Conservation (phyloP, 2,888 invertebrate genomes). For the Trichogramma dendrolimi region DNA sequence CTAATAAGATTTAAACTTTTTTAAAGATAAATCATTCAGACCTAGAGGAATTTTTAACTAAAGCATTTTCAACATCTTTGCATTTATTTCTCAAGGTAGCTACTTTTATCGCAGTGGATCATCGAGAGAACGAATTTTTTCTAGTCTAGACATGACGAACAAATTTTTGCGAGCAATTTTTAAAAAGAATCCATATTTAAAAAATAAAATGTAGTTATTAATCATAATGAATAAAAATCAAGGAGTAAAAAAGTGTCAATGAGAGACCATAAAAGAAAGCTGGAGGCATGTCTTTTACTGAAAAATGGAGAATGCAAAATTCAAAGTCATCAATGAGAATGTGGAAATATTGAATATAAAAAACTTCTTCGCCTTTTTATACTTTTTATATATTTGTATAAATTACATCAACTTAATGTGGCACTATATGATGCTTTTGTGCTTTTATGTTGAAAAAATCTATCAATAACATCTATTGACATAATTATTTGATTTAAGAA, state of each 20-base stretch:
- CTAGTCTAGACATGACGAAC: conserved; percentile 30
- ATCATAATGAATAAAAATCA: conserved; percentile 4
- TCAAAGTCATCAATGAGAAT: conserved; percentile 9
- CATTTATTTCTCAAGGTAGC: conserved; percentile 18
- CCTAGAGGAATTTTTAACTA: conserved; percentile 4
- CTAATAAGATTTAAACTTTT: conserved; percentile 18
- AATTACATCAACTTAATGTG: conserved; percentile 28
- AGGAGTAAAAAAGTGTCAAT: background rate
- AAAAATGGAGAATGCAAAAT: conserved; percentile 4
- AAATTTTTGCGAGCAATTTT: conserved; percentile 23
- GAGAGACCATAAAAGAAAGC: conserved; percentile 5
- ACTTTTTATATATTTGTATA: conserved; percentile 32
- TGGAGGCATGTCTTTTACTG: conserved; percentile 25
- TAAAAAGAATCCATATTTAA: conserved; percentile 25
- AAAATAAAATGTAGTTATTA: conserved; percentile 26
- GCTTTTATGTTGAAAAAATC: conserved; percentile 12
- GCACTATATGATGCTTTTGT: conserved; percentile 22
- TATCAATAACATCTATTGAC: no score
- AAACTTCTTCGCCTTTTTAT: conserved; percentile 24
- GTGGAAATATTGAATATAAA: conserved; percentile 10
- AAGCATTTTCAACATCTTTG: background rate
- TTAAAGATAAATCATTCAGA: background rate
- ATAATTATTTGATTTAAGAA: no score
- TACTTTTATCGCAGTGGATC: conserved; percentile 15
- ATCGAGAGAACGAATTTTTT: conserved; percentile 27